phyloP scores from a whole-genome alignment of 2,797 vertebrate genomes.

The Peromyscus aztecus region DNA sequence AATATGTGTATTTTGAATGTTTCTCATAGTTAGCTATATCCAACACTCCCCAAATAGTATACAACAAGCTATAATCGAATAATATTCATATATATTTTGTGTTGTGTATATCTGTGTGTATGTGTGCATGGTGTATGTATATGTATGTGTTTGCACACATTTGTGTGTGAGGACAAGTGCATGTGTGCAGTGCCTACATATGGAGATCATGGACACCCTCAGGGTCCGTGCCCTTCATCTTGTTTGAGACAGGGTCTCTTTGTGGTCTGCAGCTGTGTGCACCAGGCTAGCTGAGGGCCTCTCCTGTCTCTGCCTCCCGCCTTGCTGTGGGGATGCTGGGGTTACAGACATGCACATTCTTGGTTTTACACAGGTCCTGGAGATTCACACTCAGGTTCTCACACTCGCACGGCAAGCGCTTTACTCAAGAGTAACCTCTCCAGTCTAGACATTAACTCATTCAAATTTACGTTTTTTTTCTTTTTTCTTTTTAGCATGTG shows the following conservation, averaged over 20 bases:
- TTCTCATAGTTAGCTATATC: background rate
- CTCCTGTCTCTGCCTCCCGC: background rate
- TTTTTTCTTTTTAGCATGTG: background rate
- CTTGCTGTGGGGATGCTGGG: background rate
- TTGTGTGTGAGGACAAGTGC: background rate
- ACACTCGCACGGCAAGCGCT: background rate
- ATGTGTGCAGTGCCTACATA: background rate
- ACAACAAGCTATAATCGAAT: background rate
- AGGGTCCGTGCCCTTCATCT: background rate
- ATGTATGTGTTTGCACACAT: background rate
- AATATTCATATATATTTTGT: background rate
- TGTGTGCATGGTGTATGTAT: background rate
- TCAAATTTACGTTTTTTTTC: background rate
- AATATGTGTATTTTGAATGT: background rate
- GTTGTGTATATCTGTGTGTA: background rate
- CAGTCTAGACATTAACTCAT: background rate
- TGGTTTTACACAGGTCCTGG: background rate
- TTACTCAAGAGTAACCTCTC: background rate
- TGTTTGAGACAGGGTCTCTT: background rate
- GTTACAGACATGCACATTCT: background rate
- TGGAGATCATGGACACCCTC: background rate
- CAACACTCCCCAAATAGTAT: background rate
- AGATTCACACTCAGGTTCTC: background rate
- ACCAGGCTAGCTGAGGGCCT: background rate
- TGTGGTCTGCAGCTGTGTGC: background rate